Base-by-base conservation (phyloP, 2,888 invertebrate species). In the Chrysolina americana region DNA sequence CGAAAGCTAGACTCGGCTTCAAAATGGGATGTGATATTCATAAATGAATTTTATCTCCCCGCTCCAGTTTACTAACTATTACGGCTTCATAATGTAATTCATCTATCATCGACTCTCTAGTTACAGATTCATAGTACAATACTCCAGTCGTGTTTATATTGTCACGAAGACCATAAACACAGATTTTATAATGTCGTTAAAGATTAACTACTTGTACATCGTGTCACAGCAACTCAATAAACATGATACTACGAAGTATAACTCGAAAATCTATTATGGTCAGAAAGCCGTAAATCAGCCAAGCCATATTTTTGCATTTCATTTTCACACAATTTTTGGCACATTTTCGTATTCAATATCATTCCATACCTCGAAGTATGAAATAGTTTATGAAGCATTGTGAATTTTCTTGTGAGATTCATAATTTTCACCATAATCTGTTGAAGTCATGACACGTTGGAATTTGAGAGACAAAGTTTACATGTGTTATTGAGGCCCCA, bases 111-210 rank as follows among this genome's bases (percentile, higher is more conserved):
- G 53, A 53, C 21, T 19, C 17, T 13, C 23, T 19, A 53, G 53
- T 53, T 48, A 17, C 48, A 53, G 53, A 53, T 53, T 53, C 17
- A 21, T 53, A 21, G 53, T 19, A 53, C 19, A 53, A 53, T 53
- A 19, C 53, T 19, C 53, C 11, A 19, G 53, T 21, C 19, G 11
- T 19, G 53, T 21, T 11, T 19, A 53, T 21, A 53, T 10, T 19
- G 17, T 8, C 53, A 15, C 17, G 21, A 50, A 17, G 50, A 19
- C 50, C 50, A 50, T 50, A 50, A 50, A 50, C 50, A 50, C 21
- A 19, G 53, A 53, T 53, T 53, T 53, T 53, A 53, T 21, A 21
- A 53, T 21, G 53, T 53, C 53, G 53, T 53, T 53, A 53, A 53
- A 53, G 53, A 53, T 53, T 53, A 53, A 53, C 53, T 21, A 53